Base-by-base conservation (phyloP, 1,140 invertebrate species). In the Achroia grisella region DNA sequence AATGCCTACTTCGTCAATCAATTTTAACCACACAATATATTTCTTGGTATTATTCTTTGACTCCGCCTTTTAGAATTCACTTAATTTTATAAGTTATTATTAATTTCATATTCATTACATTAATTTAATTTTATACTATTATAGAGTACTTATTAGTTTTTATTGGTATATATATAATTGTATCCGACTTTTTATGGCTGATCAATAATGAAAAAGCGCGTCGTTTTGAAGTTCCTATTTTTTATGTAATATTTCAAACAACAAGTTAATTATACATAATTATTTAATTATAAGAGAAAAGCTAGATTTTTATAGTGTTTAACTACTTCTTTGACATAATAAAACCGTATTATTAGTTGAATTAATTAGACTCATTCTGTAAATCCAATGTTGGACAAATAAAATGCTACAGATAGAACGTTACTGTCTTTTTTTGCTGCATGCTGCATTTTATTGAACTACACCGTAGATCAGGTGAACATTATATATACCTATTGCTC, bases 141-240 rank as follows among this genome's bases (percentile, higher is more conserved):
- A 6, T 8, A 9, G 37, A 53, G 58, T 62, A 62, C 58, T 57
- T 62, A 56, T 48, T 57, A 56, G 47, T 27, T 32, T 32, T 32
- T 32, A 32, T 32, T 6, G 2, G 17, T 3, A 23, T 23, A 23
- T 23, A 23, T 23, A 23, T 23, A 23, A 23, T 23, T 23, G 2
- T 23, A 23, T 23, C 17, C 17, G 17, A 23, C 17, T 23, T 23
- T 23, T 23, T 23, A 23, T 23, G 2, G 17, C 17, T 23, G 17
- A 23, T 23, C 17, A 23, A 23, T 23, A n/a, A 39, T 47, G 44
- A 51, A 57, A 44, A 55, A 55, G 48, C 42, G 46, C 60, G 44
- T 40, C 50, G 48, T 49, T 39, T 55, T 55, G 48, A 52, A 57
- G 53, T 64, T 61, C 52, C 54, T 60, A 64, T 56, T 48, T 63